Percentiles rank a stretch among this genome's conserved stretches.
Conservation (phyloP, 1,140 invertebrate genomes). For the Drosophila fuyamai region DNA sequence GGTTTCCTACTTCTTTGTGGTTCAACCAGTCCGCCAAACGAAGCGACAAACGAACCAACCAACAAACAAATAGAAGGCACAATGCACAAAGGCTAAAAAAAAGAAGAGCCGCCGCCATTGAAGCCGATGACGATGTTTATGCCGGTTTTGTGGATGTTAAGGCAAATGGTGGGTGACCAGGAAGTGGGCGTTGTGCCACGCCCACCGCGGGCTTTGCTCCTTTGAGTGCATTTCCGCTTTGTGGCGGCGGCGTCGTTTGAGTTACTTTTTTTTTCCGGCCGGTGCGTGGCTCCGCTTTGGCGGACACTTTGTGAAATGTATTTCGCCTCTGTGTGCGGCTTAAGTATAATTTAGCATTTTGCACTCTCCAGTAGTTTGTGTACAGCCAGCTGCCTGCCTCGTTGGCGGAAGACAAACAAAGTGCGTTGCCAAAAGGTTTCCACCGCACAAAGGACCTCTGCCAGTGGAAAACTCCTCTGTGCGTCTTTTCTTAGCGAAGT, state of each 20-base stretch:
- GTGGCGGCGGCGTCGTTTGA: slow-evolving; percentile 51
- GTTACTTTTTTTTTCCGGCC: slow-evolving; percentile 40
- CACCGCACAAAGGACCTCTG: slow-evolving; percentile 36
- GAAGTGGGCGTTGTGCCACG: slow-evolving; percentile 2
- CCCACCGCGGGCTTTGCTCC: slow-evolving; percentile 29
- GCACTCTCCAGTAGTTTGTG: slow-evolving; percentile 50
- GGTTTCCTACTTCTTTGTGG: slow-evolving; percentile 22
- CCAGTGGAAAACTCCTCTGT: slow-evolving; percentile 10
- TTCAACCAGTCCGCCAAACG: slow-evolving; percentile 40
- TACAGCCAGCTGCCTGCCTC: slow-evolving; percentile 9
- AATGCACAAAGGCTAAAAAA: slow-evolving; percentile 42
- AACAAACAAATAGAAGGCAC: slow-evolving; percentile 42
- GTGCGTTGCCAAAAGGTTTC: slow-evolving; percentile 58
- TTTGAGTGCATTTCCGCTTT: slow-evolving; percentile 73
- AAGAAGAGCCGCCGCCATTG: slow-evolving; percentile 42
- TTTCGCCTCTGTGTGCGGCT: slow-evolving; percentile 25
- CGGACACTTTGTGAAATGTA: slow-evolving; percentile 35
- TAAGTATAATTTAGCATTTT: slow-evolving; percentile 76
- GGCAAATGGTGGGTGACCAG: not conserved
- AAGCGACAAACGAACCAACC: slow-evolving; percentile 42
- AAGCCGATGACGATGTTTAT: slow-evolving; percentile 38
- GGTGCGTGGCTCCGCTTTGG: slow-evolving; percentile 55
- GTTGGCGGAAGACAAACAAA: slow-evolving; percentile 55
- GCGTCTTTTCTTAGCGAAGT: slow-evolving; percentile 1
- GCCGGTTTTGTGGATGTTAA: not conserved